Evolutionary conservation across 2,113 vertebrate genomes (phyloP), one percentile per base, ranked within the genome.

Genomic region (Notarius lentiginosus): DNA sequence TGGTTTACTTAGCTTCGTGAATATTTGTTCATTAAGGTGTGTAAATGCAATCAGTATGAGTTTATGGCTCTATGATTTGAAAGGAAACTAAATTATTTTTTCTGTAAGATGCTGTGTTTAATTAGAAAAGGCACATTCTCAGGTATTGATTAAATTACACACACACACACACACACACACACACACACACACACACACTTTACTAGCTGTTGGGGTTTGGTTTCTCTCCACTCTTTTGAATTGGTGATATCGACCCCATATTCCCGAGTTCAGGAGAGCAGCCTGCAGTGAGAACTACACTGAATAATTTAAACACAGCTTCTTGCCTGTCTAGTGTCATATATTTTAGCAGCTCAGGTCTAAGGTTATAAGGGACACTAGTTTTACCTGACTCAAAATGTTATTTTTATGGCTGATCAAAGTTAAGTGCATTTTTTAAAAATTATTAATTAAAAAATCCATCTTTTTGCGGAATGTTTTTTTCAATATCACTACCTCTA

Each of bases 291-390:
- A 82, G 60, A 82, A 47, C 41, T 82, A 51, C 7, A 83, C 24
- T 83, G 47, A 66, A 83, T 83, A 65, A 83, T 83, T 83, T 83
- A 83, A 83, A 17, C 60, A 83, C 47, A 83, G 61, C 60, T 63
- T 82, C 79, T 63, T 82, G 76, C 51, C 5, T 1, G 22, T 30
- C 77, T 80, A 27, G 27, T 80, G 55, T 17, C 27, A 60, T 80
- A 80, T 41, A 80, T 80, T 60, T 80, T 60, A 11, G 53, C 30
- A 80, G 9, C 77, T 83, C 63, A 56, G 18, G 24, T 83, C 47
- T 70, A 55, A 70, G 63, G 15, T 47, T 53, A 68, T 34, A 53
- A 83, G 82, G 30, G 65, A 66, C 82, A 70, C 65, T 55, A 70
- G n/a, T 56, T 70, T 55, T 34, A 70, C n/a, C 18, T 34, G 2